Evolutionary conservation across 2,888 invertebrate species (phyloP).

Genomic region (Hirudinaria manillensis): DNA sequence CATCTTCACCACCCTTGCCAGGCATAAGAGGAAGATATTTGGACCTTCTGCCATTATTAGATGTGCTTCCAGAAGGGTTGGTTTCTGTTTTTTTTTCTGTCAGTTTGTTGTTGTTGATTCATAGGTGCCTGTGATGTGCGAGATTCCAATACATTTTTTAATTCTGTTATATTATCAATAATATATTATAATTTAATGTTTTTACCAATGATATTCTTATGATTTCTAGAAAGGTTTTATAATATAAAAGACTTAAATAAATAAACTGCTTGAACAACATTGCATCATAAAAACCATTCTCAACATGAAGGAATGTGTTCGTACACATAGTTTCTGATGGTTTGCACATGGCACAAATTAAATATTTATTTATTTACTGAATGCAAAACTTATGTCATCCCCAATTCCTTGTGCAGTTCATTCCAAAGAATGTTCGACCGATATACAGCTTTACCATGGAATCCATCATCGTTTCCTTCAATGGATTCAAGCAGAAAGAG

Average conservation of each 20-base stretch:
- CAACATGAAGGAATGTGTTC: too few relatives aligned
- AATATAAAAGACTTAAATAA: too few relatives aligned
- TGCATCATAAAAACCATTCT: too few relatives aligned
- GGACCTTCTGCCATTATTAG: constrained; percentile 53
- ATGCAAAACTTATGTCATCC: constrained; percentile 3
- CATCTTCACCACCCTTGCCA: constrained; percentile 63
- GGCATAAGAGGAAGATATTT: constrained; percentile 50
- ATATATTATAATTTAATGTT: neutral
- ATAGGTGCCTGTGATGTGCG: neutral
- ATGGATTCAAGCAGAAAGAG: constrained; percentile 81
- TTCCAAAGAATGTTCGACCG: constrained; percentile 60
- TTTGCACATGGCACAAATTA: too few relatives aligned
- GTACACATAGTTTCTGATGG: too few relatives aligned
- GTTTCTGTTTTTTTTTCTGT: neutral
- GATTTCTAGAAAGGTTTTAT: too few relatives aligned
- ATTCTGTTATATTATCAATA: neutral
- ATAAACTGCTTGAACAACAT: too few relatives aligned
- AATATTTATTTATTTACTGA: too few relatives aligned
- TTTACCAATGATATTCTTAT: too few relatives aligned
- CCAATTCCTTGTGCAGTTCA: neutral
- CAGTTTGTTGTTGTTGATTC: neutral
- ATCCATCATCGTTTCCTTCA: constrained; percentile 81
- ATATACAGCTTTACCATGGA: constrained; percentile 81
- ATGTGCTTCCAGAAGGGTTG: constrained; percentile 55
- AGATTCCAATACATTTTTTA: neutral